Percentiles rank a stretch among this genome's conserved stretches.
Evolutionary conservation across 2,113 vertebrate species (phyloP).

Genomic region (Sardina pilchardus): DNA sequence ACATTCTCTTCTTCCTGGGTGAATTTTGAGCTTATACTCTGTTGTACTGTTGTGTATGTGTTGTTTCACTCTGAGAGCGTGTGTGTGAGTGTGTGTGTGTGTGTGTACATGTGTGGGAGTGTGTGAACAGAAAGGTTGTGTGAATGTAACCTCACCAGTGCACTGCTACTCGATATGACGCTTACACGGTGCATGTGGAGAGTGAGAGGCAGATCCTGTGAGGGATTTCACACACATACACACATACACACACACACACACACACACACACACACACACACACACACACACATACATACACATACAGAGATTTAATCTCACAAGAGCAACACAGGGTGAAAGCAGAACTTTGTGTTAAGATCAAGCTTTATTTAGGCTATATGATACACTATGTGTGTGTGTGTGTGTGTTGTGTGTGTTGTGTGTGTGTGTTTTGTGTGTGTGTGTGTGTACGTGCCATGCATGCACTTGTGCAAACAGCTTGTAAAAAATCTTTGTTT

Average conservation of each 20-base stretch:
- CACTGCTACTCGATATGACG: slow-evolving; percentile 19
- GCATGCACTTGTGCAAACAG: neutral
- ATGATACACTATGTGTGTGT: neutral
- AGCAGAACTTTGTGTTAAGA: neutral
- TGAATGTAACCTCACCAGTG: slow-evolving; percentile 51
- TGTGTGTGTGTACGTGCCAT: neutral
- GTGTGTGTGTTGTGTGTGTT: neutral
- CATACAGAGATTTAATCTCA: neutral
- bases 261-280: neutral
- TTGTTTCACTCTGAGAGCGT: no score
- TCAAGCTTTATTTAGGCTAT: neutral
- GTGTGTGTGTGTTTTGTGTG: neutral
- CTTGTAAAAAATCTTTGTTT: neutral
- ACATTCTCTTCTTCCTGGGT: neutral
- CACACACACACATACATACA: neutral
- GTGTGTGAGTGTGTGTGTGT: neutral
- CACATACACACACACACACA: neutral
- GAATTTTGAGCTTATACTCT: neutral
- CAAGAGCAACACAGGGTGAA: neutral
- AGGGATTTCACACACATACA: neutral
- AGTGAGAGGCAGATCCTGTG: neutral
- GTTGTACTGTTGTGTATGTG: neutral
- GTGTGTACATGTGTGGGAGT: slow-evolving; percentile 50
- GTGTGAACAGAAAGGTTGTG: slow-evolving; percentile 41
- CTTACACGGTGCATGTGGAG: neutral